Evolutionary conservation across 2,888 invertebrate species (phyloP), one percentile per base, ranked within the genome.

Genomic region (Macrosiphum euphorbiae): DNA sequence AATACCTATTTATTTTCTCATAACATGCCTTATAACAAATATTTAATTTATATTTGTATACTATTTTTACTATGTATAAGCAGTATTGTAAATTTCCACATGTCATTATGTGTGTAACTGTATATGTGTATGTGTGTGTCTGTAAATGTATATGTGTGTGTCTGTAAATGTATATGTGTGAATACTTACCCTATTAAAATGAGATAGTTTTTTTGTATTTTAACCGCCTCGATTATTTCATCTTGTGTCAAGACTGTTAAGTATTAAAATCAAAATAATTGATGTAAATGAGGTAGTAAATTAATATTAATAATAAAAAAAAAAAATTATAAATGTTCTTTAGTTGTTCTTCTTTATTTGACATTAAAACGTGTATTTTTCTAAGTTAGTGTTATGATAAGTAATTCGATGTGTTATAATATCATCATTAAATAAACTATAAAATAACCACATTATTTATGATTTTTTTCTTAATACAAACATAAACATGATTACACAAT

Each of bases 211-310:
- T 67, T 91, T 84, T 88, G 50, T 88, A 92, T 88, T 92, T 88
- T 88, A 92, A 88, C 50, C 67, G 16, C 61, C 67, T 67, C 50
- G 4, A 52, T 88, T 88, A 92, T 92, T 92, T 88, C 67, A 92
- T 88, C 52, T 88, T 88, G 10, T 92, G 52, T 78, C 88, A 92
- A 92, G 88, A 88, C 92, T 92, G 92, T 92, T 92, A 92, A 92
- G 67, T 88, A 92, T 92, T 88, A 88, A 92, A 88, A 67, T 87
- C 52, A 41, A 92, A 88, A 88, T 41, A 78, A 92, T 52, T 67
- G 28, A 88, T 44, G 52, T 88, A 35, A 47, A 87, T 67, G 24
- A 92, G 61, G 67, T 88, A 92, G 88, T 78, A 52, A 50, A 50
- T 47, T 13, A 78, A 89, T 61, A 50, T 20, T 35, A 78, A 78